Evolutionary conservation across 2,888 invertebrate species (phyloP), one percentile per base, ranked within the genome.

Genomic region (Perizoma affinitatum): DNA sequence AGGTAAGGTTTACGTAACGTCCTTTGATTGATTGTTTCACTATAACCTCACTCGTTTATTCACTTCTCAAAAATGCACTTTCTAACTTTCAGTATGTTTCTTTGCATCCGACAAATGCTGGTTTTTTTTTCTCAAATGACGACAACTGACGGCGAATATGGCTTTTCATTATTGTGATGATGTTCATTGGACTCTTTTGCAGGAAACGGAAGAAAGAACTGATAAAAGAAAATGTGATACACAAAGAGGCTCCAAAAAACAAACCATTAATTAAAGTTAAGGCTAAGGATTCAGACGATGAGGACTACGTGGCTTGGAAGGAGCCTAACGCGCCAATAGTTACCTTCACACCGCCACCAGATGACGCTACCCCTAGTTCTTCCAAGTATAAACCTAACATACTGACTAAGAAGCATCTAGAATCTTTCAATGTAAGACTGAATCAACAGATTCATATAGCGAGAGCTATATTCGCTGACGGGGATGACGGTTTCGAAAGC

Each of bases 401-500:
- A 65, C 71, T 92, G 49, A 92, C 90, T n/a, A 90, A 87, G 70
- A 92, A 88, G 69, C 87, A 88, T 65, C 72, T 92, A 58, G 90
- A 91, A 74, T 87, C 82, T n/a, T 89, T 90, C 60, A 90, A 90
- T 61, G 83, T 88, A 9, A 73, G 85, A 59, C 86, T 87, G 58
- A 82, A 81, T 54, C 74, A 80, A 47, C 78, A 81, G 58, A 72
- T 76, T 36, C 81, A 80, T 45, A 71, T 79, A 43, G 76, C 81
- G 0, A 78, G 80, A 73, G 80, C 83, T 0, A 76, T 82, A 54
- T 81, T 90, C 47, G 88, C 88, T 36, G 93, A 93, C 62, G 92
- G 96, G 78, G 97, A 97, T 77, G 97, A 97, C 78, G 97, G 97
- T 9, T 97, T 97, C 75, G 97, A 97, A 87, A 97, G 97, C 81